Base-by-base conservation (phyloP, 2,113 vertebrate genomes). In the Gavia stellata region DNA sequence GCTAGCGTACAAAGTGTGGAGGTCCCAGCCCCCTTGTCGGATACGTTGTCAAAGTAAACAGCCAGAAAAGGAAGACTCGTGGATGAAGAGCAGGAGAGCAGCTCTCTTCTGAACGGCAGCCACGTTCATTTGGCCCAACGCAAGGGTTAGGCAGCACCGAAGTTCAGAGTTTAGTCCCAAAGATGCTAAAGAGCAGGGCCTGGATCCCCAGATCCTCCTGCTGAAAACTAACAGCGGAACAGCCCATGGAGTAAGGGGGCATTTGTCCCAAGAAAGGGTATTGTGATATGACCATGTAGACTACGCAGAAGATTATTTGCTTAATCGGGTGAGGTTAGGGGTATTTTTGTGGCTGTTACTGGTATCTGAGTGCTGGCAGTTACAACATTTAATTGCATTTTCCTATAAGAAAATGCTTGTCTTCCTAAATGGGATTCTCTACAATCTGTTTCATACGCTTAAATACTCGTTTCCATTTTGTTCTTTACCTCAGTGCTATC, bases 361-460 rank as follows among this genome's bases (percentile, higher is more conserved):
- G 55, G 52, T 96, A 33, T 91, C 36, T 89, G 26, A 89, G n/a
- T 71, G 52, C 66, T 93, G 77, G 77, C 89, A 75, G 79, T 95
- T 89, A 67, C 3, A 87, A 36, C 19, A 56, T 75, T 49, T 68
- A 91, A 56, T 91, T 89, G 56, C 19, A 7, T 95, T 96, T 94
- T 88, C 80, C 44, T 93, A 52, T 68, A 68, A 87, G 38, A 73
- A 97, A 96, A 92, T 67, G 62, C 78, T 84, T 94, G 50, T 77
- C 82, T 95, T 96, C 61, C 33, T 84, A 74, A 90, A 72, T 53
- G n/a, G 33, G 31, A 14, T 80, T 58, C 49, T 94, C 29, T 92
- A 24, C 45, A 53, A 7, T 87, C 67, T 2, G 6, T 92, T 90
- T 80, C 6, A 3, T 72, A 40, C 3, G 7, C 75, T 90, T 88